Percentiles rank a stretch among this genome's conserved stretches.
phyloP scores from a whole-genome alignment of 2,888 invertebrate species.

The Tachina lurida region DNA sequence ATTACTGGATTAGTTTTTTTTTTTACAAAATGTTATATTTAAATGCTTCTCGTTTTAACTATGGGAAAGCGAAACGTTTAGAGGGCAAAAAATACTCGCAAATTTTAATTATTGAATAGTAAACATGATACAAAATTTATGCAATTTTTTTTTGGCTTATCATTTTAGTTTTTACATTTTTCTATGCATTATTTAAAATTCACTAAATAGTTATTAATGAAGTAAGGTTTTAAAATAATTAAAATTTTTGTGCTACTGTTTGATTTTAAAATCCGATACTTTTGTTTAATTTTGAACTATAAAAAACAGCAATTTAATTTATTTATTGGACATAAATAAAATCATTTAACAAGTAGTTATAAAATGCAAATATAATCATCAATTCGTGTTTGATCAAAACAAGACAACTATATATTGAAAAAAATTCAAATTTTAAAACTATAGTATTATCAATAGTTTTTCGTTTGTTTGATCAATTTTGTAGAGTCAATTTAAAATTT shows the following conservation, averaged over 20 bases:
- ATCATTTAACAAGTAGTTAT: background rate
- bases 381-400: no score
- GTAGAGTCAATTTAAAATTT: no score
- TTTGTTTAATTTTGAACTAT: background rate
- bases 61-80: background rate
- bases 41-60: background rate
- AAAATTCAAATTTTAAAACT: no score
- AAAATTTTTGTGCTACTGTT: constrained; percentile 10
- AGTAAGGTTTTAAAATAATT: background rate
- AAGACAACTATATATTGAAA: no score
- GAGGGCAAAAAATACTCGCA: background rate
- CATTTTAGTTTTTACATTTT: background rate
- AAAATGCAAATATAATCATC: no score
- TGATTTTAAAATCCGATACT: background rate
- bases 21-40: background rate
- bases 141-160: background rate
- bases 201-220: background rate
- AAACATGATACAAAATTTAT: background rate
- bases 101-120: background rate
- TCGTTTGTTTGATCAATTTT: no score
- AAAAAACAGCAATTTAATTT: background rate
- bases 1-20: background rate
- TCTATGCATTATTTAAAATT: background rate
- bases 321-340: constrained; percentile 30
- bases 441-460: no score